phyloP scores from a whole-genome alignment of 2,113 vertebrate genomes.

The Pluvianellus socialis region DNA sequence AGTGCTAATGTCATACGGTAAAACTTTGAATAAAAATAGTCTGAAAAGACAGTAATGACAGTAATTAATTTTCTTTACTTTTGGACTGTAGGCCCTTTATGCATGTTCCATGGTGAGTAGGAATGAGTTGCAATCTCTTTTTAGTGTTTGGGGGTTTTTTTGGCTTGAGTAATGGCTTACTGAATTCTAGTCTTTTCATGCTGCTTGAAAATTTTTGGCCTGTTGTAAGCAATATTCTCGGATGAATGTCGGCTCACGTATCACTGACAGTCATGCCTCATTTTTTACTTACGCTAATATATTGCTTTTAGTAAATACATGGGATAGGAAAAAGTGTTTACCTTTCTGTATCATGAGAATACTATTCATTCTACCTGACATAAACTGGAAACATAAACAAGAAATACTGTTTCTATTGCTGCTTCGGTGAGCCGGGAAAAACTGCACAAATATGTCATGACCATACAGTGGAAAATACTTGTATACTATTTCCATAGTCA shows the following conservation, averaged over 20 bases:
- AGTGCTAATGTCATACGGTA: not conserved
- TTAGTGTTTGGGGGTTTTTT: rapidly evolving
- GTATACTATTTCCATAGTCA: not conserved
- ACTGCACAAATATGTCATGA: not conserved
- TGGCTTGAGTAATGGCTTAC: not conserved
- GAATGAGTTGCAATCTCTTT: not conserved
- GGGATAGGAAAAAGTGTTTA: not conserved
- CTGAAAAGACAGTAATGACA: not conserved
- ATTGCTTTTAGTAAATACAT: slow-evolving; percentile 12
- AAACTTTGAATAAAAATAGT: not conserved
- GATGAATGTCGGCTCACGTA: not conserved
- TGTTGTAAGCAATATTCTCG: not conserved
- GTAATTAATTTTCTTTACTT: not conserved
- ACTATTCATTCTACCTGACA: not conserved
- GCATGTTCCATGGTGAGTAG: not conserved
- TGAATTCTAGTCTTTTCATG: not conserved
- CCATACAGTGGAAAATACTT: not conserved
- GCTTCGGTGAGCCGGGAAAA: slow-evolving; percentile 9
- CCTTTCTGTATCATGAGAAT: not conserved
- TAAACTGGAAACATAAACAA: not conserved
- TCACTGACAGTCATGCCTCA: not conserved
- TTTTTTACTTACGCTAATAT: not conserved
- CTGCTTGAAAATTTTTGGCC: not conserved
- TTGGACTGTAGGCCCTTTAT: not conserved
- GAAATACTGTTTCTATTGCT: slow-evolving; percentile 32